Evolutionary conservation across 2,113 vertebrate genomes (phyloP).

Genomic region (Notothenia rossii): DNA sequence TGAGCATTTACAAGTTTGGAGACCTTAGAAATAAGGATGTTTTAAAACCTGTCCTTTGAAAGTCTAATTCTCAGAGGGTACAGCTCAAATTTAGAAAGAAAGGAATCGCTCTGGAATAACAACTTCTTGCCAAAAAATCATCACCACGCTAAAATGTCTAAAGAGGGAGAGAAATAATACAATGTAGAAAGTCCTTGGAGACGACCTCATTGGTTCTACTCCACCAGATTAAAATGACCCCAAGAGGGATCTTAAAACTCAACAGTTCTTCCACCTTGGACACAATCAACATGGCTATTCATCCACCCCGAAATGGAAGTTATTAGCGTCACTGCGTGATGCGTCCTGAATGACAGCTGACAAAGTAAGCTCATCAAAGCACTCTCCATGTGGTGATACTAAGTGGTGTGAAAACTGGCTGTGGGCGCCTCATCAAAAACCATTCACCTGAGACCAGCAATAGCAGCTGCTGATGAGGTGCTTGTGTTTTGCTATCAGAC

Average conservation of each 20-base stretch:
- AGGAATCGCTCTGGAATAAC: background rate
- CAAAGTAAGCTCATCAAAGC: constrained; percentile 63
- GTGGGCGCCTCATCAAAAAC: constrained; percentile 71
- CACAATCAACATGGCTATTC: constrained; percentile 13
- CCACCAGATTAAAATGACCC: constrained; percentile 23
- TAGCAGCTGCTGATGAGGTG: constrained; percentile 66
- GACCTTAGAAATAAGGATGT: too few relatives aligned
- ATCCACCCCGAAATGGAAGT: constrained; percentile 26
- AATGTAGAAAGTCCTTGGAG: background rate
- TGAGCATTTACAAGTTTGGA: too few relatives aligned
- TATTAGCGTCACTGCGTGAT: background rate
- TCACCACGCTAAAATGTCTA: background rate
- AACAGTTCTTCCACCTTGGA: constrained; percentile 7
- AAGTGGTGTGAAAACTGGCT: constrained; percentile 72
- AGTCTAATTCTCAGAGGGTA: too few relatives aligned
- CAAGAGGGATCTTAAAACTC: background rate
- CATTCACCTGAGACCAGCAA: constrained; percentile 68
- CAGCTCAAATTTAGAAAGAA: too few relatives aligned
- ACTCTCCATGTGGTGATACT: constrained; percentile 66
- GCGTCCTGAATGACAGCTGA: constrained; percentile 67
- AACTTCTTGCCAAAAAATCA: background rate
- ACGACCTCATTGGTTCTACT: background rate
- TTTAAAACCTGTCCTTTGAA: too few relatives aligned
- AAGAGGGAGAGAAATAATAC: background rate
- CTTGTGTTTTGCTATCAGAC: constrained; percentile 66